Conservation (phyloP, 2,888 invertebrate genomes). For the Crocallis elinguaria region DNA sequence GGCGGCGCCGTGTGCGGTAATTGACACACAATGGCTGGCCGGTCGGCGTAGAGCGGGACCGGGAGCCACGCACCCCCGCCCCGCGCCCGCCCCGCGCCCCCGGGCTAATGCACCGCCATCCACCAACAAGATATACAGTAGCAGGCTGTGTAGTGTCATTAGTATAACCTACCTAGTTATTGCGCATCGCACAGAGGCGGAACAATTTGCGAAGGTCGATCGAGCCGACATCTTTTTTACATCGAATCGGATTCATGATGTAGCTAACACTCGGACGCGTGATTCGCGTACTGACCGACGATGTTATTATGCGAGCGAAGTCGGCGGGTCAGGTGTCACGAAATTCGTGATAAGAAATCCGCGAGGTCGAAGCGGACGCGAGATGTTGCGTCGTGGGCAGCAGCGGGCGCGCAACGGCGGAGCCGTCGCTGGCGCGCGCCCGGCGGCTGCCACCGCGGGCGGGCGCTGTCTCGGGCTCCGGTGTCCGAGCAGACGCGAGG, state of each 20-base stretch:
- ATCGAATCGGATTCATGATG: no score
- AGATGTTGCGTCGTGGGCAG: neutral
- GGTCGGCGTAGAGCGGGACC: neutral
- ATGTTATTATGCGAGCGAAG: slow-evolving; percentile 23
- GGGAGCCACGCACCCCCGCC: neutral
- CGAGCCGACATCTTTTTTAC: no score
- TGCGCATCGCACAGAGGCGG: neutral
- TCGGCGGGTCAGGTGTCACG: slow-evolving; percentile 27
- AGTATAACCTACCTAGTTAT: neutral
- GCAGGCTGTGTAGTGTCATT: no score
- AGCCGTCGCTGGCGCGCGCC: neutral
- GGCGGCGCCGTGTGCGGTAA: slow-evolving; percentile 35
- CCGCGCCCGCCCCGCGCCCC: neutral
- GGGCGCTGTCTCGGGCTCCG: neutral
- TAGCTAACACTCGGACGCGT: slow-evolving; percentile 21
- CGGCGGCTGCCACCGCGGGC: slow-evolving; percentile 2
- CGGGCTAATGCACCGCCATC: neutral
- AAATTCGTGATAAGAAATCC: slow-evolving; percentile 27
- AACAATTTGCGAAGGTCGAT: neutral
- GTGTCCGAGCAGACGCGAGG: slow-evolving; percentile 40
- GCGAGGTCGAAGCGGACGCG: slow-evolving; percentile 52
- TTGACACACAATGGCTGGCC: slow-evolving; percentile 50
- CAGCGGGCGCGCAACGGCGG: neutral
- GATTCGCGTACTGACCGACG: slow-evolving; percentile 20
- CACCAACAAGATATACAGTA: neutral